Evolutionary conservation across 2,797 vertebrate genomes (phyloP), one percentile per base, ranked within the genome.

Genomic region (Acrossocheilus fasciatus): DNA sequence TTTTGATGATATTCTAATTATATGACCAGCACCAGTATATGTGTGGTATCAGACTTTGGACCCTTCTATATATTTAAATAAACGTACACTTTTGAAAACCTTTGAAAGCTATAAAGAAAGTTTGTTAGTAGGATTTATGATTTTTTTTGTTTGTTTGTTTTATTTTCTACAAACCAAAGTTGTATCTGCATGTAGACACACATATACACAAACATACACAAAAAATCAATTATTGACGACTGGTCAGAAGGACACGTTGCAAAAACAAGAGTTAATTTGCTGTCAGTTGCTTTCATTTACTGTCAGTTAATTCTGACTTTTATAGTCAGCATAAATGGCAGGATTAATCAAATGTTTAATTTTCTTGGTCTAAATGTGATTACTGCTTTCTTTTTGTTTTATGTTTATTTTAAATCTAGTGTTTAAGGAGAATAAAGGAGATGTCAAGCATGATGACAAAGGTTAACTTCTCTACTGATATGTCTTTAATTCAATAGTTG

Each of bases 401-500:
- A 41, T 70, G 26, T 8, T 14, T 41, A 57, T 30, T 26, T n/a
- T 15, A 43, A 8, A 66, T 64, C 15, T 80, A 12, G 18, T 80
- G 26, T 64, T 81, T 68, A 30, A 43, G 36, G 4, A 64, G 34
- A 50, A 66, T 34, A 59, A 64, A 62, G 0, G 12, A 11, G 17
- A 43, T 34, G 11, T 39, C 39, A 75, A 52, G 43, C 12, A 12
- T 20, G 59, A 81, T 41, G 43, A 34, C 59, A 69, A 66, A 81
- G 70, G 52, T 59, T 66, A 84, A 59, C 30, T 59, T 43, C 9
- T 66, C 30, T 17, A 30, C 39, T 62, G 20, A 62, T 69, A 50
- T 54, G n/a, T 74, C 41, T 70, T 76, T 14, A 84, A 30, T 81
- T 68, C 47, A 45, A 69, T 81, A 30, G 41, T 36, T 50, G 68